phyloP scores from a whole-genome alignment of 1,140 invertebrate genomes.

The Drosophila sp. region DNA sequence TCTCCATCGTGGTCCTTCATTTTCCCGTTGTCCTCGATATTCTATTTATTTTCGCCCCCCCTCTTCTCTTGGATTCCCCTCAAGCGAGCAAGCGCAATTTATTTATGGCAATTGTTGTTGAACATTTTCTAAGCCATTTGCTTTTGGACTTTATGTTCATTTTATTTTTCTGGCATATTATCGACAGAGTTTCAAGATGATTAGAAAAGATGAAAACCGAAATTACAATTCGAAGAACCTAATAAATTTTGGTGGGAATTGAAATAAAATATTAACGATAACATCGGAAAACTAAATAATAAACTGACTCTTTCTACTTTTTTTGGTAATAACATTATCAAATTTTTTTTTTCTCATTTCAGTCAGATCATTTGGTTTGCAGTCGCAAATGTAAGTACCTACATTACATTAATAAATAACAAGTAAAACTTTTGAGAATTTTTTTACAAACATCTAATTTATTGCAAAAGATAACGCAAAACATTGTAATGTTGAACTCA shows the following conservation, averaged over 20 bases:
- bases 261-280: constrained; percentile 3
- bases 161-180: constrained; percentile 33
- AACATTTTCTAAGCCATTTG: constrained; percentile 80
- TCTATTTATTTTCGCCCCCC: constrained; percentile 52
- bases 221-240: not conserved
- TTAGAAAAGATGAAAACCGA: constrained; percentile 24
- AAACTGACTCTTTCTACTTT: not conserved
- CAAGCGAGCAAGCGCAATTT: constrained; percentile 33
- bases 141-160: constrained; percentile 68
- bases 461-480: too few species aligned
- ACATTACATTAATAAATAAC: not conserved
- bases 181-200: constrained; percentile 51
- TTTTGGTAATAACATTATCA: not conserved
- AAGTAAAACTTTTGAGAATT: too few species aligned
- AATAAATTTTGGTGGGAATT: not conserved
- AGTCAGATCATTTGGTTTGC: not conserved
- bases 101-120: constrained; percentile 74
- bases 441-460: too few species aligned
- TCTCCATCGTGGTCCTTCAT: constrained; percentile 37
- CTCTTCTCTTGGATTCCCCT: not conserved
- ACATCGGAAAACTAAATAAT: not conserved
- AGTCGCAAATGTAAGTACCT: not conserved
- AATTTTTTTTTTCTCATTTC: not conserved
- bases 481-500: too few species aligned
- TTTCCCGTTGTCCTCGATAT: constrained; percentile 42